Base-by-base conservation (phyloP, 2,113 vertebrate species). In the Gymnarchus niloticus region DNA sequence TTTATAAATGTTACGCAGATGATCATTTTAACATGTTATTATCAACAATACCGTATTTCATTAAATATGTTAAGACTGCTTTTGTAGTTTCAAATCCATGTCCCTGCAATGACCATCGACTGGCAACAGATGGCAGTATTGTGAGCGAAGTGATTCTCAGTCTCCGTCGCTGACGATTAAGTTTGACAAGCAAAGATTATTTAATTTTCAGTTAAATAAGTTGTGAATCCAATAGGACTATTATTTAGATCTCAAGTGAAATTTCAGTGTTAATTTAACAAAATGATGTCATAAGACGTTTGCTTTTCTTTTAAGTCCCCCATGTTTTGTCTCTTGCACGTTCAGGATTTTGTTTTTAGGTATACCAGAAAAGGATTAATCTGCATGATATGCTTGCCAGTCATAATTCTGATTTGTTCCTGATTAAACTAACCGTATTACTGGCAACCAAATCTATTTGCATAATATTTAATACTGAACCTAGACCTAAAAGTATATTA, bases 91-190 rank as follows among this genome's bases (percentile, higher is more conserved):
- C 28, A 46, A 19, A 23, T 48, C 33, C 37, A 1, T 78, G 44
- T 46, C n/a, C 44, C 54, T 65, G 17, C 49, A 56, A 56, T 86
- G 52, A 83, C 19, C 7, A 0, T 0, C 6, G 56, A 85, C 25
- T 0, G n/a, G 87, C 89, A 54, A 3, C 86, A 92, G 90, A 90
- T 85, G 90, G 90, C 85, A 28, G 83, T 82, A 89, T 87, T 89
- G 77, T 25, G 12, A 28, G 6, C 25, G 33, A 33, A 81, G n/a
- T 54, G 25, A 52, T 52, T 81, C 54, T 21, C 59, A 14, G 52
- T 14, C 33, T 25, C 6, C 21, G 48, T 28, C 14, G 21, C 54
- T 21, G 41, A 44, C 41, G 17, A 48, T 54, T 65, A 1, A 65
- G 19, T 2, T 65, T 65, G 4, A 65, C 19, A 28, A 81, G 49